These are phyloP conservation scores for Amphimallon solstitiale DNA, from an alignment of 2,888 invertebrate species.

Conservation along the genomic window DNA sequence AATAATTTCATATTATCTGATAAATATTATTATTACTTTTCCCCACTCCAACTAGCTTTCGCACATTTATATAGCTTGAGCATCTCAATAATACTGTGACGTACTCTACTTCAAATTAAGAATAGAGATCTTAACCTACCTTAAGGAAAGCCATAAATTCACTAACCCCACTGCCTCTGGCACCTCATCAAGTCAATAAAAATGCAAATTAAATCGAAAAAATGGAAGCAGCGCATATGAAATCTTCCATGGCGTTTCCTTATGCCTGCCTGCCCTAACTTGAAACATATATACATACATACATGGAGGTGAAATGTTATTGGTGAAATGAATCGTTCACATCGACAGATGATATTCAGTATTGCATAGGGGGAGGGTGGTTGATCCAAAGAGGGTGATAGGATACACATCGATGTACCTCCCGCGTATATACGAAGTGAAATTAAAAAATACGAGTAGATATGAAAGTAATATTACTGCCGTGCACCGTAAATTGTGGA, in stretches of 20 bases:
- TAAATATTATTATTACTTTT: too few relatives aligned
- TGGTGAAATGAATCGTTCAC: slow-evolving; percentile 46
- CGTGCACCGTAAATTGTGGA: too few relatives aligned
- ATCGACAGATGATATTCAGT: slow-evolving; percentile 54
- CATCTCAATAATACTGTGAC: too few relatives aligned
- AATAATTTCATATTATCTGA: too few relatives aligned
- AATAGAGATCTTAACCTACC: not conserved
- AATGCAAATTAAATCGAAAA: slow-evolving; percentile 22
- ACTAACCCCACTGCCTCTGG: not conserved
- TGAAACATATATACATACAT: not conserved
- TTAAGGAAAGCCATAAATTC: too few relatives aligned
- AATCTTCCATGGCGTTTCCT: too few relatives aligned
- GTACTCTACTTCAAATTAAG: too few relatives aligned
- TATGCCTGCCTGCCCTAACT: not conserved
- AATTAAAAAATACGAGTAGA: too few relatives aligned
- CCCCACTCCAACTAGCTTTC: too few relatives aligned
- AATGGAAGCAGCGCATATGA: not conserved
- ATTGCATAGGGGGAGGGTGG: slow-evolving; percentile 40
- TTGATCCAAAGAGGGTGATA: slow-evolving; percentile 38
- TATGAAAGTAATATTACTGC: too few relatives aligned
- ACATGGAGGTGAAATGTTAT: slow-evolving; percentile 43
- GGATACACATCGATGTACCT: slow-evolving; percentile 19
- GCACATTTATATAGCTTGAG: too few relatives aligned
- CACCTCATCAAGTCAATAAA: slow-evolving; percentile 9
- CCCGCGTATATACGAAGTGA: too few relatives aligned